Conservation (phyloP, 2,113 vertebrate genomes). For the Aldabrachelys gigantea region DNA sequence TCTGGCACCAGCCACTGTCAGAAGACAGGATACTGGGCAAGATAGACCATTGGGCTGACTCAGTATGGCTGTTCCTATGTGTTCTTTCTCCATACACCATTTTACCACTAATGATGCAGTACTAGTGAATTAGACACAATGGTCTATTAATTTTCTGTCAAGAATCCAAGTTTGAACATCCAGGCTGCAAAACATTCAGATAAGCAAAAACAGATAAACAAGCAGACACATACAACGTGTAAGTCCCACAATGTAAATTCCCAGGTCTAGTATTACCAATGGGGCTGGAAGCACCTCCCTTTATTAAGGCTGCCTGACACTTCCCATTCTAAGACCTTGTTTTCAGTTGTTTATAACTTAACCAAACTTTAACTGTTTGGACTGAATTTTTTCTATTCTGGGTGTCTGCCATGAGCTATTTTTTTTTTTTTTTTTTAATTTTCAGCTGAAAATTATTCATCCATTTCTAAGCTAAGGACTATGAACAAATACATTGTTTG, state of each 20-base stretch:
- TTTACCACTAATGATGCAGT: background rate
- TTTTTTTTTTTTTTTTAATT: no score
- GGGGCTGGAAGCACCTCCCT: background rate
- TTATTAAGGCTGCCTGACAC: background rate
- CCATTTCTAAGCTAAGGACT: no score
- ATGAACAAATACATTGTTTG: no score
- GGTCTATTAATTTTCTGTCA: background rate
- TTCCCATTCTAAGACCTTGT: background rate
- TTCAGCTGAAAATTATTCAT: no score
- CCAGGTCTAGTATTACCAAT: background rate
- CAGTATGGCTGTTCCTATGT: no score
- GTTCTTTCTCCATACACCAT: background rate
- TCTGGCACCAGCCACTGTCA: no score
- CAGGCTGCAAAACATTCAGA: background rate
- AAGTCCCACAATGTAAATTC: background rate
- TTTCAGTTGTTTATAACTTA: background rate
- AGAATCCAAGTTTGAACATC: background rate
- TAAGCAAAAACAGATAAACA: background rate
- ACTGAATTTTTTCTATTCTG: rapidly evolving
- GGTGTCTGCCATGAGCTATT: rapidly evolving
- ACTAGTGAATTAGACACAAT: rapidly evolving
- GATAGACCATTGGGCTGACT: no score
- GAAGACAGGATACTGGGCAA: no score
- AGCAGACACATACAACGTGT: background rate
- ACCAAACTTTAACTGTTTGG: rapidly evolving